These are phyloP conservation scores for Palythoa grandis DNA, from an alignment of 92 coral and sea anemone species.

Conservation along the genomic window DNA sequence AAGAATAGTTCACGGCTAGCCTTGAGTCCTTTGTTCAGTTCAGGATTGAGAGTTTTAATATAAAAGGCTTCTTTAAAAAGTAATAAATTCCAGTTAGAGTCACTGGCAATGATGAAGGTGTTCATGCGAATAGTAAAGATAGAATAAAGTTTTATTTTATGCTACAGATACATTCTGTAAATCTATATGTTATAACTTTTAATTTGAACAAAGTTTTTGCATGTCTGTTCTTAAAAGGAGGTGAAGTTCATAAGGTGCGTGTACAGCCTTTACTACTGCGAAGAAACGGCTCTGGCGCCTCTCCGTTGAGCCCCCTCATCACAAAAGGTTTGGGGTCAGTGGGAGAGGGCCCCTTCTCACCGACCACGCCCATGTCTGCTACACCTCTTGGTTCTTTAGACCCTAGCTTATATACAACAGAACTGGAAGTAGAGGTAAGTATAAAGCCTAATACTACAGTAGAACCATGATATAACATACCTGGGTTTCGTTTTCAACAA, in stretches of 20 bases:
- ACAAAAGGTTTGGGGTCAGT: neutral
- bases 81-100: no score
- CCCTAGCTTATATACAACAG: constrained; percentile 69
- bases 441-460: neutral
- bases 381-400: constrained; percentile 76
- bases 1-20: no score
- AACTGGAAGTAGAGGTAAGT: constrained; percentile 52
- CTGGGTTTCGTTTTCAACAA: no score
- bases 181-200: no score
- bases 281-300: constrained; percentile 54
- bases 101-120: no score
- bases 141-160: no score
- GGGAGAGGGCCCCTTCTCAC: constrained; percentile 48
- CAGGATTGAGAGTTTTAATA: no score
- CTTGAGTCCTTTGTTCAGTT: no score
- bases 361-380: constrained; percentile 64
- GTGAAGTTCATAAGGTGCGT: constrained; percentile 65
- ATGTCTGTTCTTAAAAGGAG: constrained; percentile 38
- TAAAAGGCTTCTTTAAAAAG: no score
- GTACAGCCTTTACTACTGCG: constrained; percentile 68
- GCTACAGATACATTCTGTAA: no score
- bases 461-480: neutral
- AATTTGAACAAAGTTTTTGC: neutral
- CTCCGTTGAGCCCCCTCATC: constrained; percentile 36
- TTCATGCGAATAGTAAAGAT: no score